Evolutionary conservation across 2,797 vertebrate species (phyloP).

Genomic region (Spinus pinus): DNA sequence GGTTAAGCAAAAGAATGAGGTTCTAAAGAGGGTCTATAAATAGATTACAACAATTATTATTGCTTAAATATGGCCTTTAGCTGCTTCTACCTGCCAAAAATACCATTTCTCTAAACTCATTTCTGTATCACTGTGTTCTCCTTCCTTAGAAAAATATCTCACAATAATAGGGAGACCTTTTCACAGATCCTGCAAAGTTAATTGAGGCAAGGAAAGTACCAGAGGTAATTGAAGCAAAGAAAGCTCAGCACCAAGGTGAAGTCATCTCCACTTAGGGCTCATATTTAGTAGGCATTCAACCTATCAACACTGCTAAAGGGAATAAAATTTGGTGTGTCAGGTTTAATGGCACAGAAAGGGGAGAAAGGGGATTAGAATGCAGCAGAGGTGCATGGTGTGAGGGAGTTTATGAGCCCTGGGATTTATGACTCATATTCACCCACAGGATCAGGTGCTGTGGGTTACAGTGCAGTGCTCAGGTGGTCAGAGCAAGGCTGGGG

Average conservation of each 20-base stretch:
- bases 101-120: neutral
- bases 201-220: conserved; percentile 60
- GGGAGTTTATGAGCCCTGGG: conserved; percentile 59
- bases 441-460: conserved; percentile 40
- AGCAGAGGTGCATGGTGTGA: conserved; percentile 24
- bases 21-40: neutral
- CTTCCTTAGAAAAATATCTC: conserved; percentile 20
- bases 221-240: conserved; percentile 69
- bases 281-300: conserved; percentile 71
- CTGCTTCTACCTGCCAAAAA: neutral
- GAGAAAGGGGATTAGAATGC: conserved; percentile 64
- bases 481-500: conserved; percentile 54
- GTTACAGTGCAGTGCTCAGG: conserved; percentile 41
- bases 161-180: conserved; percentile 50
- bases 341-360: conserved; percentile 70
- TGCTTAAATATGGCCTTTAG: neutral
- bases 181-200: conserved; percentile 58
- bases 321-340: conserved; percentile 69
- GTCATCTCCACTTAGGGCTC: conserved; percentile 63
- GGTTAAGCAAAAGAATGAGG: neutral
- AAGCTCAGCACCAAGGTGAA: conserved; percentile 69
- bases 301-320: conserved; percentile 60
- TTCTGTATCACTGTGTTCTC: neutral
- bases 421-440: conserved; percentile 62
- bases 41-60: neutral